Evolutionary conservation across 35 echinoderm and acorn worm species (phyloP).

Genomic region (Stichopus chloronotus): DNA sequence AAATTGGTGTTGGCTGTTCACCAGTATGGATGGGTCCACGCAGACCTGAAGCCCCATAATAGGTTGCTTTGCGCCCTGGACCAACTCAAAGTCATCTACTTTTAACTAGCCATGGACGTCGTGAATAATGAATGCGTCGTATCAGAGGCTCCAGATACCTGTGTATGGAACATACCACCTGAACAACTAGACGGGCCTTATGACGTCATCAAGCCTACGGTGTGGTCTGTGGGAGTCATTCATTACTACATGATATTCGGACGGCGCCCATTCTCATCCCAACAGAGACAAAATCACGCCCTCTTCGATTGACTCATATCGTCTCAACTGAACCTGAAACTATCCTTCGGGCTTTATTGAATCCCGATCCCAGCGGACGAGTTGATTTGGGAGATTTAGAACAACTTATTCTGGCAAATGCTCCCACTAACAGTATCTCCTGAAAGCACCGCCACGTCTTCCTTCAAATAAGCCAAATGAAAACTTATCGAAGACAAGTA

Average conservation of each 20-base stretch:
- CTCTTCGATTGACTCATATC: not conserved
- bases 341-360: not conserved
- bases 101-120: not conserved
- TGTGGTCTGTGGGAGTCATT: conserved; percentile 46
- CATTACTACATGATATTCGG: conserved; percentile 29
- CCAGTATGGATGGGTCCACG: not conserved
- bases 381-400: not conserved
- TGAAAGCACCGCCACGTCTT: not conserved
- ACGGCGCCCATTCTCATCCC: not conserved
- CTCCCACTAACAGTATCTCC: too few species aligned
- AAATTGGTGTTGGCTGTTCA: not conserved
- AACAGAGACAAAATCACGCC: not conserved
- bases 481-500: too few species aligned
- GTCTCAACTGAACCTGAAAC: not conserved
- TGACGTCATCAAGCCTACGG: conserved; percentile 30
- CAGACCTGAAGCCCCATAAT: not conserved
- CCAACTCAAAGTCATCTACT: not conserved
- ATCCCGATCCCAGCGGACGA: not conserved
- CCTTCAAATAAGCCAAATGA: too few species aligned
- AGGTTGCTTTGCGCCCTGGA: not conserved
- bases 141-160: not conserved
- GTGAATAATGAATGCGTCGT: not conserved
- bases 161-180: conserved; percentile 20
- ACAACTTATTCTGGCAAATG: not conserved
- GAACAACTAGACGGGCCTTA: not conserved